Evolutionary conservation across 2,113 vertebrate species (phyloP), one percentile per base, ranked within the genome.

Genomic region (Hucho hucho): DNA sequence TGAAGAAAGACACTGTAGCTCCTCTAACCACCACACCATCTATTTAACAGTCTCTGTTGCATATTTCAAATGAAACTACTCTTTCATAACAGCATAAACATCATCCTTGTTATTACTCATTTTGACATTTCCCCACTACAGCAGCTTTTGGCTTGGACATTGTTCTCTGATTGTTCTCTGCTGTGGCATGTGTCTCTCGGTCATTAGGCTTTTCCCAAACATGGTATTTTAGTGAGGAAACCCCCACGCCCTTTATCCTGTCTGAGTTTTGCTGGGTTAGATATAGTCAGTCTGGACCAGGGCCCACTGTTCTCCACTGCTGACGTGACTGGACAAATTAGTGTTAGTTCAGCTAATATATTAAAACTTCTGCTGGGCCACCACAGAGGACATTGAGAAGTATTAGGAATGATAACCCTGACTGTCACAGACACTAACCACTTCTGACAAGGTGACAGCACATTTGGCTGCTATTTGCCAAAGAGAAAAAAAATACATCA

Each of bases 281-380:
- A 88, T 69, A 61, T 4, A 63, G 69, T 77, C 29, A 2, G 63
- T 80, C 71, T 87, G 84, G 82, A 84, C 13, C 64, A 13, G 2
- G 47, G 76, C 76, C 81, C 75, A 70, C 70, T 76, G 61, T 73
- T 72, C 81, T 47, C 73, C 81, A 79, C 75, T 53, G 79, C 83
- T 82, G 83, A 84, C 79, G 75, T 91, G 91, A 92, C 90, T 61
- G 79, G 82, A 88, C 90, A 88, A 85, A 93, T 93, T 92, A 92
- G 85, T 75, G 85, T 90, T 79, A 79, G 75, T 76, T 69, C 67
- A 16, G 72, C 75, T 91, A 90, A 90, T 90, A 32, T 84, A 84
- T 89, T 87, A 84, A 86, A 88, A 81, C 79, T 67, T 75, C 87
- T 83, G 87, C 76, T 72, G 80, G 76, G 83, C 69, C 73, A 56